Evolutionary conservation across 2,888 invertebrate species (phyloP).

Genomic region (Torymus tubicola): DNA sequence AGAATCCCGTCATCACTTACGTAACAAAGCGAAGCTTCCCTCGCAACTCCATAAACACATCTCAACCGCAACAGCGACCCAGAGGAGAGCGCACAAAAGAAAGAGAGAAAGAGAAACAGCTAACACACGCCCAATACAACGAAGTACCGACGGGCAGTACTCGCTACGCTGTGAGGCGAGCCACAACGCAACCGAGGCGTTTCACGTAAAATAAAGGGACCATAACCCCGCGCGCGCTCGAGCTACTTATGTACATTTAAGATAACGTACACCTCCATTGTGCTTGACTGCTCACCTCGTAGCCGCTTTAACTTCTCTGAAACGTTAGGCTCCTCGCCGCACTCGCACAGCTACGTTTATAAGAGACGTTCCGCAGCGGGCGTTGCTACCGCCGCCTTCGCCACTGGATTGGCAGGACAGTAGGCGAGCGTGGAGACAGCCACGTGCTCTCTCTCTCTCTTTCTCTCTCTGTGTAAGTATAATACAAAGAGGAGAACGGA

Average conservation of each 20-base stretch:
- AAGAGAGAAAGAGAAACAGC: conserved; percentile 6
- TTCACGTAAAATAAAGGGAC: conserved; percentile 21
- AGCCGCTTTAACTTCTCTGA: conserved; percentile 11
- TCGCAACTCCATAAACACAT: conserved; percentile 17
- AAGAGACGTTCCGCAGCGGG: conserved; percentile 45
- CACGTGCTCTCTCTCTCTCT: too few relatives aligned
- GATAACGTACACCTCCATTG: conserved; percentile 49
- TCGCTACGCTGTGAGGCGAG: too few relatives aligned
- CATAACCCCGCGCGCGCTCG: background rate
- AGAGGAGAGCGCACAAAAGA: too few relatives aligned
- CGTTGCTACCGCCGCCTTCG: conserved; percentile 49
- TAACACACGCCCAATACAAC: background rate
- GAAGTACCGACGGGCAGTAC: conserved; percentile 1
- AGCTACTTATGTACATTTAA: conserved; percentile 29
- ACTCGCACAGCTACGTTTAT: background rate
- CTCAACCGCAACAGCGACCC: too few relatives aligned
- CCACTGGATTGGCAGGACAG: conserved; percentile 48
- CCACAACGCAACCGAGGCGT: background rate
- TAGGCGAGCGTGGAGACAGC: conserved; percentile 30
- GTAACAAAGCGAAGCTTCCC: conserved; percentile 2
- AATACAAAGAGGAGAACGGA: conserved; percentile 40
- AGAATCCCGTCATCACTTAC: conserved; percentile 2
- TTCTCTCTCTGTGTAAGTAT: background rate
- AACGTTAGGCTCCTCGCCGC: background rate
- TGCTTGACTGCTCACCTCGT: background rate